Conservation (phyloP, 2,888 invertebrate genomes). For the Cristatella mucedo region DNA sequence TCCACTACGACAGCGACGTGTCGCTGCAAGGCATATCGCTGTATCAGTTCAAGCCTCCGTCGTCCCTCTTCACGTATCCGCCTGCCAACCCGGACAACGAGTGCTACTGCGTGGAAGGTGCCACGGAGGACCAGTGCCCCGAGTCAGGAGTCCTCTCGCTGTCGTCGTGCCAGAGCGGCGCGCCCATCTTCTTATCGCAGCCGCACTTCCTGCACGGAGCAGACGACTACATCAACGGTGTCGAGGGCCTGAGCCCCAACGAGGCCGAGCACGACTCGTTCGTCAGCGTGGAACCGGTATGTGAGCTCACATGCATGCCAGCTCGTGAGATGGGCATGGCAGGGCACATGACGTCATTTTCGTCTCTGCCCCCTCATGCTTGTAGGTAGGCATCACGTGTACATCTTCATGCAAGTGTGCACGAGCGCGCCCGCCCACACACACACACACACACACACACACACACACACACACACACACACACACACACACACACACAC, state of each 20-base stretch:
- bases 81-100: conserved; percentile 17
- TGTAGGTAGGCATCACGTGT: no score
- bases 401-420: no score
- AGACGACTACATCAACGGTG: conserved; percentile 46
- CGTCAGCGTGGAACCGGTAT: conserved; percentile 56
- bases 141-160: conserved; percentile 20
- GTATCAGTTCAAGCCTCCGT: conserved; percentile 16
- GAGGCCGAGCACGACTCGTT: conserved; percentile 53
- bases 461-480: no score
- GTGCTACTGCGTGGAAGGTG: conserved; percentile 19
- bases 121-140: conserved; percentile 16
- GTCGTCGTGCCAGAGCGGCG: conserved; percentile 45
- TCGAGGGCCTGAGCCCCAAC: conserved; percentile 53
- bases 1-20: conserved; percentile 11
- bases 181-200: conserved; percentile 64
- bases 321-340: no score
- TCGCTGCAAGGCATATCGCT: conserved; percentile 12
- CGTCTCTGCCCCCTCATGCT: no score
- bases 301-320: no score
- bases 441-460: no score
- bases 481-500: no score
- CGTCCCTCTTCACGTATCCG: conserved; percentile 14
- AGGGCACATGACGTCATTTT: no score
- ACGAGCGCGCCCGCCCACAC: no score
- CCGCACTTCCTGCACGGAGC: conserved; percentile 67